These are phyloP conservation scores for Ardeotis arabs DNA, from an alignment of 2,113 vertebrate species.

Conservation along the genomic window DNA sequence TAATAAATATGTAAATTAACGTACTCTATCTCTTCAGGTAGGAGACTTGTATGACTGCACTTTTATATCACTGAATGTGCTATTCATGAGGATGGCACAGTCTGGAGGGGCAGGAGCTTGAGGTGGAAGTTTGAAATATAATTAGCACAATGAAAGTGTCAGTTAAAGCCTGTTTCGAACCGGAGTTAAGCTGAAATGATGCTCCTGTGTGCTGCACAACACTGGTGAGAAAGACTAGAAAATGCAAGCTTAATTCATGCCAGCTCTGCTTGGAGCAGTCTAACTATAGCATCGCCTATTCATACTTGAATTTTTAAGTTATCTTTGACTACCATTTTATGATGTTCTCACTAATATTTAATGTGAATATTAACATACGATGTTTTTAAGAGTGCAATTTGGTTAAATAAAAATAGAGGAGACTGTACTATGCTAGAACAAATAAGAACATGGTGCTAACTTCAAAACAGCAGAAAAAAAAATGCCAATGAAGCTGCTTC, in stretches of 20 bases:
- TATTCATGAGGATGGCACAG: not conserved
- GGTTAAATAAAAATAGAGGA: conserved; percentile 53
- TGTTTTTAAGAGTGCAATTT: not conserved
- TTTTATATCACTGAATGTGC: not conserved
- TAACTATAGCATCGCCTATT: not conserved
- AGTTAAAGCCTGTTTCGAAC: not conserved
- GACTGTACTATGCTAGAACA: conserved; percentile 10
- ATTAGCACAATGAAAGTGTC: not conserved
- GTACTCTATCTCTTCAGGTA: not conserved
- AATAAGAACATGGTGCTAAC: conserved; percentile 37
- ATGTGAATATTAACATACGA: conserved; percentile 1
- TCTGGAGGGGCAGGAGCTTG: not conserved
- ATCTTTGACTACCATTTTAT: not conserved
- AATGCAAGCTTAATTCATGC: not conserved
- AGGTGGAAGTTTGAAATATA: not conserved
- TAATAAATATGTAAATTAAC: conserved; percentile 18
- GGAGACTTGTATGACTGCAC: not conserved
- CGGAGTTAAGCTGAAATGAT: not conserved
- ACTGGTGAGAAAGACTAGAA: not conserved
- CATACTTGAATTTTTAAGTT: not conserved
- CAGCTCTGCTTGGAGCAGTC: not conserved
- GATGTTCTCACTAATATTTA: conserved; percentile 13
- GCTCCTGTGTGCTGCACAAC: not conserved
- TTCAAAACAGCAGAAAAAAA: conserved; percentile 58
- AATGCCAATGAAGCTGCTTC: conserved; percentile 33